Evolutionary conservation across 2,113 vertebrate species (phyloP).

Genomic region (Dendropsophus ebraccatus): DNA sequence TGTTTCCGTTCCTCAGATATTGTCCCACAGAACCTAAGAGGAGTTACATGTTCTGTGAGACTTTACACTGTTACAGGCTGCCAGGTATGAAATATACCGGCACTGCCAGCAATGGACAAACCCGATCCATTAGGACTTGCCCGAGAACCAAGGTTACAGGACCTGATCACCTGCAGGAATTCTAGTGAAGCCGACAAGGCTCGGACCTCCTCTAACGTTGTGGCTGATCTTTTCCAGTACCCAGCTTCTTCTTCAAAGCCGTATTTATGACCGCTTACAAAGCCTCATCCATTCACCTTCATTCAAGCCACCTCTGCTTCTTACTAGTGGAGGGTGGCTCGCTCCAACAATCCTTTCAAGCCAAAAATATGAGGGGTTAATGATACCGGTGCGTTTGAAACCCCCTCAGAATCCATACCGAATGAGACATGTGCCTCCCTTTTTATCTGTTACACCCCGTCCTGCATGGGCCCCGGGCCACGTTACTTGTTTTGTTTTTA

Average conservation of each 20-base stretch:
- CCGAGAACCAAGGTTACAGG: conserved; percentile 4
- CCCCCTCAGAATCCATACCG: not conserved
- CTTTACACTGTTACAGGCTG: conserved; percentile 4
- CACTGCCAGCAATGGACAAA: not conserved
- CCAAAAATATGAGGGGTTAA: conserved; percentile 40
- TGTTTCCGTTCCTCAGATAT: not conserved
- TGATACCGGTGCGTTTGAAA: conserved; percentile 37
- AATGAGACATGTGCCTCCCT: conserved; percentile 40
- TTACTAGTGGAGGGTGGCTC: not conserved
- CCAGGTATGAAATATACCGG: not conserved
- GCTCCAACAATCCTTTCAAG: not conserved
- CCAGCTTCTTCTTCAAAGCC: not conserved
- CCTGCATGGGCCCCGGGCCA: conserved; percentile 52
- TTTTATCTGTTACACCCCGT: conserved; percentile 55
- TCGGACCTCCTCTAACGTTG: not conserved
- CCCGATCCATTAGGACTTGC: not conserved
- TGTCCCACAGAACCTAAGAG: not conserved
- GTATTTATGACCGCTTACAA: not conserved
- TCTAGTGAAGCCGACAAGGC: conserved; percentile 4
- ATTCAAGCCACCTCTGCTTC: not conserved
- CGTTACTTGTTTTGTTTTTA: conserved; percentile 52
- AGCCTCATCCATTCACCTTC: not conserved
- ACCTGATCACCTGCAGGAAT: conserved; percentile 10
- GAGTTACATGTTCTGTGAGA: conserved; percentile 12
- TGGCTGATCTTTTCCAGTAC: conserved; percentile 11